Base-by-base conservation (phyloP, 2,888 invertebrate species). In the Brenthis daphne region DNA sequence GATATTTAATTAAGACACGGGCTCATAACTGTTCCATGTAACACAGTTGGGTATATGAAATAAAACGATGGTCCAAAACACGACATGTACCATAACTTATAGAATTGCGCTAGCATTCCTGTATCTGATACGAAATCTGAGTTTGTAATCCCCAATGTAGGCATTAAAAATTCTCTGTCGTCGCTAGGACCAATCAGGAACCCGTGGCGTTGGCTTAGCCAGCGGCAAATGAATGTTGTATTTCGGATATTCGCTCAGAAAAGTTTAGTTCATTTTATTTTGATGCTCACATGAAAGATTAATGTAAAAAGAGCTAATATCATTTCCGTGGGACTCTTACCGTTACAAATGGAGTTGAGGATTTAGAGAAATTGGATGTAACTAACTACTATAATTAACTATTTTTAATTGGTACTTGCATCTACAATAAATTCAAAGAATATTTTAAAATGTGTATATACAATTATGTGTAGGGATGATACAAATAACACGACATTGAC, bases 211-310 rank as follows among this genome's bases (percentile, higher is more conserved):
- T 56, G 64, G 64, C 50, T 68, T 67, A 68, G 60, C 58, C 51
- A 65, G 54, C 64, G 58, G 64, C 68, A 70, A 73, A 73, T 70
- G 72, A 73, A 68, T 70, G 66, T 68, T 67, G 72, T 66, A 68
- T 57, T 72, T 54, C 56, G 64, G 47, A 68, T 64, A 70, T 70
- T 64, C 57, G 20, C 53, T 57, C 43, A 51, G 43, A 67, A 68
- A 57, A 55, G 33, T 55, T 63, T 60, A 58, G 13, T 43, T 61
- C 16, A 43, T 51, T 57, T 65, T 55, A 58, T 56, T 65, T 61
- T 16, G 37, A 65, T 60, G 54, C 24, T 55, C 14, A 50, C 50
- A 20, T 33, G 14, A 13, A 64, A 54, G 37, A 16, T 55, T 50
- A 13, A 56, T 29, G 29, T 56, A 47, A 56, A 56, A 47, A 6